A percentile compares a stretch with the other conserved stretches of the same genome.
Evolutionary conservation across 2,113 vertebrate genomes (phyloP).

Genomic region (Sus scrofa): T2T-Sscrofa CM000830.6:127464001-127464500

Average conservation of each 20-base stretch:
- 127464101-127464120: neutral
- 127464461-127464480: neutral
- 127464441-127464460: neutral
- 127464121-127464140: neutral
- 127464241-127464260: neutral
- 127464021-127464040: neutral
- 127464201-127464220: neutral
- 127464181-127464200: neutral
- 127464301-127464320: neutral
- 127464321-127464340: neutral
- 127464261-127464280: neutral
- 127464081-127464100: neutral
- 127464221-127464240: neutral
- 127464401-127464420: neutral
- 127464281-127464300: neutral
- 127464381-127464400: neutral
- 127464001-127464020: neutral
- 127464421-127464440: neutral
- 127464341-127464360: neutral
- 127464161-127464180: neutral
- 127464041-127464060: neutral
- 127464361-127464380: neutral
- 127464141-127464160: neutral
- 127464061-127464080: neutral
- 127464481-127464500: neutral